Conservation (phyloP, 2,797 vertebrate genomes). For the Xenops minutus region DNA sequence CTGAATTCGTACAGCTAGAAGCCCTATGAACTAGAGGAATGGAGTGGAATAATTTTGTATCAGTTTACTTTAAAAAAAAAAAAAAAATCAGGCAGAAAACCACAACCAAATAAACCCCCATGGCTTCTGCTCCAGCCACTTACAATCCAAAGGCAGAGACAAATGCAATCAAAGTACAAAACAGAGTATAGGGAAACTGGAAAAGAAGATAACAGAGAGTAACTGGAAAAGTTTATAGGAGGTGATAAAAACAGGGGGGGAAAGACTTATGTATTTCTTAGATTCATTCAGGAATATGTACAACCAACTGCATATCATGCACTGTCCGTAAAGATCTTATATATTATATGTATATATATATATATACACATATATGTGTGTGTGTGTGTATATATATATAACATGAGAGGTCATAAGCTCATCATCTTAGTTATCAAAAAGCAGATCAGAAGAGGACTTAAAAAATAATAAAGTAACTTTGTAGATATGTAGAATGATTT, state of each 20-base stretch:
- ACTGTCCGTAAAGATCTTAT: too few relatives aligned
- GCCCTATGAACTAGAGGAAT: background rate
- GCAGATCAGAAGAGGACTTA: background rate
- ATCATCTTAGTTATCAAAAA: background rate
- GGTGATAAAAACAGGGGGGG: fast-evolving
- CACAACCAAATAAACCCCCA: fast-evolving
- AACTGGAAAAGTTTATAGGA: background rate
- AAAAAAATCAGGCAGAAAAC: background rate
- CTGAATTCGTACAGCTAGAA: background rate
- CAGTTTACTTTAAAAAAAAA: background rate
- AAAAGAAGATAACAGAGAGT: background rate
- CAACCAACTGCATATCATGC: background rate
- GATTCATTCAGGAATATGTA: background rate
- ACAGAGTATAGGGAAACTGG: background rate
- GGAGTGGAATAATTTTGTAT: background rate
- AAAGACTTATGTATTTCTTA: background rate
- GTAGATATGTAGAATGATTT: background rate
- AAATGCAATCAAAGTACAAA: background rate
- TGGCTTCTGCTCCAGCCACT: background rate
- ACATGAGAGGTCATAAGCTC: background rate
- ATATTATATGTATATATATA: too few relatives aligned
- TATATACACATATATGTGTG: background rate
- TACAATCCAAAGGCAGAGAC: background rate
- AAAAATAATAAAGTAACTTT: background rate
- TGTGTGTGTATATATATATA: background rate